phyloP scores from a whole-genome alignment of 2,113 vertebrate species.

The Candoia aspera region DNA sequence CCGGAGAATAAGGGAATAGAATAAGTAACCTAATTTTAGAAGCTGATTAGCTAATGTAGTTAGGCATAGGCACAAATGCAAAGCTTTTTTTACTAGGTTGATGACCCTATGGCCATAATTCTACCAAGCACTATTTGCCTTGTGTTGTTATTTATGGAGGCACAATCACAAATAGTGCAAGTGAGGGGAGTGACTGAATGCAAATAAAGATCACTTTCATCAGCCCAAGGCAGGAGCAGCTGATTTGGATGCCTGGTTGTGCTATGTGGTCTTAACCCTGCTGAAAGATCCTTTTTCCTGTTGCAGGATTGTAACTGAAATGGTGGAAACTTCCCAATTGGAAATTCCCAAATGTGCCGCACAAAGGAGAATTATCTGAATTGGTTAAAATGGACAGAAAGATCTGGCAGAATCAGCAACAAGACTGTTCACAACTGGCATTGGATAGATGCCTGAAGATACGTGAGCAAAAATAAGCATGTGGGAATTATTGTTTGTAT shows the following conservation, averaged over 20 bases:
- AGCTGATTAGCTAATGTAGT: no score
- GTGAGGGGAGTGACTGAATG: no score
- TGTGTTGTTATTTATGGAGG: no score
- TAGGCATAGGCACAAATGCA: no score
- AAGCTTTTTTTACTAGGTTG: no score
- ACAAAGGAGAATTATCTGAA: background rate
- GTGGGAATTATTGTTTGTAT: background rate
- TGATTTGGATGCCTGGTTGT: fast-evolving
- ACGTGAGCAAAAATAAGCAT: background rate
- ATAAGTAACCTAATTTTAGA: no score
- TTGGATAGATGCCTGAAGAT: background rate
- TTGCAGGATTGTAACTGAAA: slow-evolving; percentile 6
- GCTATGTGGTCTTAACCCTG: background rate
- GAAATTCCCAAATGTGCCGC: slow-evolving; percentile 10
- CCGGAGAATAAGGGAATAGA: no score
- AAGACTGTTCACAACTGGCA: background rate
- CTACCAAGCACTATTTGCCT: no score
- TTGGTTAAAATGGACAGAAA: background rate
- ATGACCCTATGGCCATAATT: no score
- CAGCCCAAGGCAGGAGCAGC: background rate
- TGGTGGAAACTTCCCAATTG: background rate
- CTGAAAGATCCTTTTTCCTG: slow-evolving; percentile 12
- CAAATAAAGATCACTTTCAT: background rate
- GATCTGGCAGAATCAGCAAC: background rate
- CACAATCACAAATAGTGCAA: no score